phyloP scores from a whole-genome alignment of 2,888 invertebrate species.

The Anthoptus insignis region DNA sequence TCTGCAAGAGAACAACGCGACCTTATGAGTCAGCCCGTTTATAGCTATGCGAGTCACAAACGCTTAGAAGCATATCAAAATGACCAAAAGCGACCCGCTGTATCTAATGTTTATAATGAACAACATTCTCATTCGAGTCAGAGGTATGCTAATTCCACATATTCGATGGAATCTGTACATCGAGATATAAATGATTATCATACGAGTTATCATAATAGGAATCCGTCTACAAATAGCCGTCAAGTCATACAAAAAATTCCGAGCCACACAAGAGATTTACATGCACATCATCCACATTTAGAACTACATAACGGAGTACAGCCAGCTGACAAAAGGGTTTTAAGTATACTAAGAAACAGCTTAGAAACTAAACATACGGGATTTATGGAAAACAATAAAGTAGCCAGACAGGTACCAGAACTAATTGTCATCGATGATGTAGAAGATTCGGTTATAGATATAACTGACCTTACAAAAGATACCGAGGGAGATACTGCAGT shows the following conservation, averaged over 20 bases:
- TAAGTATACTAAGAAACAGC: constrained; percentile 90
- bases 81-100: constrained; percentile 70
- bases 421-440: constrained; percentile 82
- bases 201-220: constrained; percentile 70
- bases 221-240: constrained; percentile 63
- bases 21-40: constrained; percentile 77
- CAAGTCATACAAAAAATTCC: constrained; percentile 77
- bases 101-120: constrained; percentile 66
- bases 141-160: constrained; percentile 64
- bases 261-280: constrained; percentile 68
- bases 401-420: constrained; percentile 77
- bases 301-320: constrained; percentile 69
- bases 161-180: constrained; percentile 61
- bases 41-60: constrained; percentile 78
- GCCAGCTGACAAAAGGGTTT: constrained; percentile 90
- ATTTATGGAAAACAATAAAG: constrained; percentile 83
- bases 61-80: constrained; percentile 77
- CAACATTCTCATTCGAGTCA: constrained; percentile 63
- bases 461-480: constrained; percentile 78
- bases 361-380: constrained; percentile 89
- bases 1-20: constrained; percentile 77
- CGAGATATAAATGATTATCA: constrained; percentile 72
- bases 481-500: constrained; percentile 59
- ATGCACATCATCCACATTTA: constrained; percentile 60
- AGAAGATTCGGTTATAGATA: constrained; percentile 82